Conservation (phyloP, 1,140 invertebrate species). For the Leptopilina clavipes region DNA sequence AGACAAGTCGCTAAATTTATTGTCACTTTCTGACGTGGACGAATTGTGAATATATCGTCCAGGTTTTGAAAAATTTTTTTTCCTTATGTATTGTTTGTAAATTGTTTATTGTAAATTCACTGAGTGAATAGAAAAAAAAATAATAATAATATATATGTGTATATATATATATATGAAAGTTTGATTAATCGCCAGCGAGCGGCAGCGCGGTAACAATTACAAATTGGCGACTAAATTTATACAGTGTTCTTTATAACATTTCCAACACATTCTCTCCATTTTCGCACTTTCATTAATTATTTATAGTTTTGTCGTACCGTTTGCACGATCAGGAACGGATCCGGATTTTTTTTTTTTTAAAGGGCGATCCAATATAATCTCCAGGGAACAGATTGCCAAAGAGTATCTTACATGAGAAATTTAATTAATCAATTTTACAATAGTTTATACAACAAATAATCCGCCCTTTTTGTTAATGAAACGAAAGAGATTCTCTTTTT, state of each 20-base stretch:
- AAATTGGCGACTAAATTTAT: conserved; percentile 23
- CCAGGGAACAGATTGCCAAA: conserved; percentile 18
- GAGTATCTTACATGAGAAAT: conserved; percentile 22
- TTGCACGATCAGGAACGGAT: conserved; percentile 31
- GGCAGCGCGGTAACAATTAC: conserved; percentile 16
- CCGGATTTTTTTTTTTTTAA: conserved; percentile 16
- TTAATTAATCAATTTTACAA: conserved; percentile 26
- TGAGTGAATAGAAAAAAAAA: neutral
- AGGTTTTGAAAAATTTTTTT: neutral
- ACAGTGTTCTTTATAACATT: conserved; percentile 1
- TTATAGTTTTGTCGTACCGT: conserved; percentile 11
- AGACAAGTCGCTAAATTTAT: neutral
- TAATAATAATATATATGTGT: neutral
- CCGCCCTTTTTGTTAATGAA: neutral
- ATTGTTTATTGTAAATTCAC: neutral
- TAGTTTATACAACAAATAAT: conserved; percentile 22
- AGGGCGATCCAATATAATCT: conserved; percentile 8
- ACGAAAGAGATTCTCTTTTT: neutral
- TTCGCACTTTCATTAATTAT: conserved; percentile 29
- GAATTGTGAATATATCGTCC: conserved; percentile 1
- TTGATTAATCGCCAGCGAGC: conserved; percentile 26
- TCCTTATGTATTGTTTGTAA: neutral
- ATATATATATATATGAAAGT: neutral
- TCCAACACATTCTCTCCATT: conserved; percentile 8
- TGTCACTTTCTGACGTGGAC: conserved; percentile 3